Evolutionary conservation across 37 sponge, comb jelly and placozoan species (phyloP), one percentile per base, ranked within the genome.

Genomic region (Hormiphora californensis): DNA sequence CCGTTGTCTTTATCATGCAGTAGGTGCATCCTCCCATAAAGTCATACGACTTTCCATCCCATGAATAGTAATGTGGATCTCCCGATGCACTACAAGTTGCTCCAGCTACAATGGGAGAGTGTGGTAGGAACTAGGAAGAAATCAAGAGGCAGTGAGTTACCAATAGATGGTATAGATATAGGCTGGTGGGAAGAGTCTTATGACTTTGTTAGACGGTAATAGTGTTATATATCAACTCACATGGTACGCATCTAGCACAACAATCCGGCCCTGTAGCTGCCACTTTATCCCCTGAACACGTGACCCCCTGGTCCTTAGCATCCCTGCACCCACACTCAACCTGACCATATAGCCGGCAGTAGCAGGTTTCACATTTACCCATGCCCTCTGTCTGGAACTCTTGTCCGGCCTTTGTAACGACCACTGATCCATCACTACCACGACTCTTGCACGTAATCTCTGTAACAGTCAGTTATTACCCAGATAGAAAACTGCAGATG

Each of bases 271-370:
- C 36, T 28, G 4, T 17, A 65, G 37, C 37, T 17, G 67, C 36
- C 35, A 65, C 17, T 31, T 32, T 27, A 33, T 38, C 67, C 67
- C n/a, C n/a, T n/a, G 81, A 9, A 40, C 81, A 73, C 27, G 46
- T 40, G 25, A 73, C 44, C 12, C 35, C 46, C 38, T 73, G 81
- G 12, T 73, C 81, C 15, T 73, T 46, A 36, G 81, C 81, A 73
- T 43, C 40, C 46, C 44, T 39, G 25, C 81, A 73, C 44, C 81
- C 81, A 33, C 81, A 73, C 81, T 46, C 23, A 4, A 73, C 25
- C 81, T 36, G 35, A 23, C 81, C 81, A 28, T 73, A 73, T 22
- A 73, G 46, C 46, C 38, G 36, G 38, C 81, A 73, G 28, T n/a
- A 23, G 25, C 81, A 73, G 38, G 43, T 46, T 28, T 73, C 81